phyloP scores from a whole-genome alignment of 2,113 vertebrate genomes.

The Phoenicopterus ruber region DNA sequence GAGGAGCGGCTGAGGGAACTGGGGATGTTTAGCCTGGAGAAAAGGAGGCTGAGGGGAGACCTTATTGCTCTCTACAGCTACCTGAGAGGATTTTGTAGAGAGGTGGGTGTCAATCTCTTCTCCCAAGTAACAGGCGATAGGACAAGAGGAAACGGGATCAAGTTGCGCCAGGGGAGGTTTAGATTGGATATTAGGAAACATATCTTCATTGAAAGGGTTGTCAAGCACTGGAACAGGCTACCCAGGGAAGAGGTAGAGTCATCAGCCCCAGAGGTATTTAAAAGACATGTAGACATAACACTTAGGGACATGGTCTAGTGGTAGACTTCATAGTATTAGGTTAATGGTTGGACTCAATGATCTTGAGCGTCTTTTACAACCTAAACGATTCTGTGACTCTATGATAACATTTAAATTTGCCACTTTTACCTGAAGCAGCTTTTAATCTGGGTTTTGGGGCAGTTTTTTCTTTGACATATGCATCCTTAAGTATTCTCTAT shows the following conservation, averaged over 20 bases:
- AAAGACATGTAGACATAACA: rapidly evolving
- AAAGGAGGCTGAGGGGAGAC: neutral
- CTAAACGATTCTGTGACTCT: neutral
- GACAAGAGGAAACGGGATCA: neutral
- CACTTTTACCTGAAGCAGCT: neutral
- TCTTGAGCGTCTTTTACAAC: neutral
- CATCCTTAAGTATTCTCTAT: neutral
- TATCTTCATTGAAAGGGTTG: neutral
- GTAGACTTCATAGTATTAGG: neutral
- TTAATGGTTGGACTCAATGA: neutral
- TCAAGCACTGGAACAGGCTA: neutral
- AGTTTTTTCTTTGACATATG: neutral
- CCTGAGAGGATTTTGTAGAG: neutral
- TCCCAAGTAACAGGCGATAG: no score
- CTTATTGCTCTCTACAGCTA: neutral
- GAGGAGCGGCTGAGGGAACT: neutral
- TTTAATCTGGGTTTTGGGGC: neutral
- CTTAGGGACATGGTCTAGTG: neutral
- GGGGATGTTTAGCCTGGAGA: neutral
- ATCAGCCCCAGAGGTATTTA: neutral
- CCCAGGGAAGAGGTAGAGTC: neutral
- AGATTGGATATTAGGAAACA: no score
- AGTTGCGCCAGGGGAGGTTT: no score
- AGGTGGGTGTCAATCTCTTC: neutral
- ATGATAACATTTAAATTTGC: neutral